Evolutionary conservation across 1,140 invertebrate species (phyloP), one percentile per base, ranked within the genome.

Genomic region (Centruroides sculpturatus): DNA sequence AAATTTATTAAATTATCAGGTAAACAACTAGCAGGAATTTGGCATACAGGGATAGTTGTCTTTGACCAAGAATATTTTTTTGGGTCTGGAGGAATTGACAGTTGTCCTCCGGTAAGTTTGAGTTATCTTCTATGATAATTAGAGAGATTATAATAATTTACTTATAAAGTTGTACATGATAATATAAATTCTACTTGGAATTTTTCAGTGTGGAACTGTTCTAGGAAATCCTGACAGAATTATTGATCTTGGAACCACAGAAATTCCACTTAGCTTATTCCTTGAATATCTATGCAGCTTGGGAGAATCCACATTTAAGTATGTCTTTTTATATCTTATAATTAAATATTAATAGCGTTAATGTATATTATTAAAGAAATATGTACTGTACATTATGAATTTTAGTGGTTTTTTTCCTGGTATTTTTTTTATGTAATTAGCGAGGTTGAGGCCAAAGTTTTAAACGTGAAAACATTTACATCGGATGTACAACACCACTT

Each of bases 51-150:
- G 3, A 77, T 92, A 56, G 87, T 94, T 56, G 87, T 83, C 4
- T 93, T 85, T 75, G 87, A 84, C 13, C 74, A 81, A 57, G 92
- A 95, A 76, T 92, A 86, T 73, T 94, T 88, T 75, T 96, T 87
- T 72, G 89, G 89, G 6, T 79, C 79, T 9, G 74, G 70, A 48
- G 92, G 92, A 47, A 85, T 96, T 64, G 80, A 83, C 68, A 83
- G 78, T 64, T 85, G 85, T 69, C 74, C 78, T 66, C 89, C 89
- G 61, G 90, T 90, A 79, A 41, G 41, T 41, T 41, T 41, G 23
- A 23, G 23, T 23, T 23, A 2, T 23, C 23, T 23, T 2, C 23
- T 23, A 23, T 23, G 2, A 23, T 23, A 23, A 23, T 23, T 23
- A 23, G 23, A 23, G 23, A 23, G 2, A 23, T 23, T 23, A 23